phyloP scores from a whole-genome alignment of 2,888 invertebrate species.

The Andricus curvator region DNA sequence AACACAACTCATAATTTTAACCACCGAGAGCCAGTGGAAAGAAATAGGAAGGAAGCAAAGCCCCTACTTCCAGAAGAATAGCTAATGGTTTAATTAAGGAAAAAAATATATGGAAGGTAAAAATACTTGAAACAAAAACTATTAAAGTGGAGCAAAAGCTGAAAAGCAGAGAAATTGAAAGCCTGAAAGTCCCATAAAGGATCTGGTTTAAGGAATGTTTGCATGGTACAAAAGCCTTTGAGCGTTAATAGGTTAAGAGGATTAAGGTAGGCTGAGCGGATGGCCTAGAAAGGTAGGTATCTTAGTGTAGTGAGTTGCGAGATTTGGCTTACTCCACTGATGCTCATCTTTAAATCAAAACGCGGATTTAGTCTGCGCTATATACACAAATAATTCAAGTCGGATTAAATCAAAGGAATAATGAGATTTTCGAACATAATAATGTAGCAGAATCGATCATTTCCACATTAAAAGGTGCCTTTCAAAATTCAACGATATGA shows the following conservation, averaged over 20 bases:
- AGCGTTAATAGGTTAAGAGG: conserved; percentile 65
- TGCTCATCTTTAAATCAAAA: conserved; percentile 29
- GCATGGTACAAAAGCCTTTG: conserved; percentile 57
- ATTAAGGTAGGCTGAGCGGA: conserved; percentile 60
- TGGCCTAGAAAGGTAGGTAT: conserved; percentile 57
- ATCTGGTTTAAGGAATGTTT: conserved; percentile 39
- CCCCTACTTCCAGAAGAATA: conserved; percentile 12
- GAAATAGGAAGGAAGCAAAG: not conserved
- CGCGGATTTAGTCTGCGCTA: not conserved
- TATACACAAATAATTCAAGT: not conserved
- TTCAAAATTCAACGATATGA: no score
- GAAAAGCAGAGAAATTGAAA: conserved; percentile 14
- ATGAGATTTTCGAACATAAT: not conserved
- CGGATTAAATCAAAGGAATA: not conserved
- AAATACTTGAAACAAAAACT: conserved; percentile 14
- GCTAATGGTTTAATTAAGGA: conserved; percentile 10
- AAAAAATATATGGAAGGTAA: not conserved
- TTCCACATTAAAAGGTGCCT: no score
- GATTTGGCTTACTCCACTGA: conserved; percentile 22
- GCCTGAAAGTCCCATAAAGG: conserved; percentile 19
- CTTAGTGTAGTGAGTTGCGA: conserved; percentile 54
- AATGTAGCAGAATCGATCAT: no score
- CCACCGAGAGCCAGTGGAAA: not conserved
- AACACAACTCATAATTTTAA: conserved; percentile 11
- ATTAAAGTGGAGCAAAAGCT: conserved; percentile 9